A percentile compares a stretch with the other conserved stretches of the same genome.
Evolutionary conservation across 1,140 invertebrate genomes (phyloP).

Genomic region (Heliconius nattereri): DNA sequence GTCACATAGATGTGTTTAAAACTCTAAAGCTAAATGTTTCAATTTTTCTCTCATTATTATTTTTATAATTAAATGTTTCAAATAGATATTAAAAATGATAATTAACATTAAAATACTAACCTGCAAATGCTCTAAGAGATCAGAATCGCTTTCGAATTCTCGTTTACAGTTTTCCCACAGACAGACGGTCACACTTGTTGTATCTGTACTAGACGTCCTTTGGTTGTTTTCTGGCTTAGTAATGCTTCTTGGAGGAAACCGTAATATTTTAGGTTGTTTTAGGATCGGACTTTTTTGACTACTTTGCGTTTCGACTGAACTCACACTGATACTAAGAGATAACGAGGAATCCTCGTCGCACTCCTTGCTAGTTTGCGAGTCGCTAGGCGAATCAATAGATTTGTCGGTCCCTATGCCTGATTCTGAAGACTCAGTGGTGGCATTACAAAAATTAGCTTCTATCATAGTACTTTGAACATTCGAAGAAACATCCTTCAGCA

Average conservation of each 20-base stretch:
- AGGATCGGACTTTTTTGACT: conserved; percentile 85
- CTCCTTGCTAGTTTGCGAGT: conserved; percentile 77
- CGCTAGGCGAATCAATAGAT: conserved; percentile 77
- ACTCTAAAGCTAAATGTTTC: too few relatives aligned
- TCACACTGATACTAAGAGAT: conserved; percentile 74
- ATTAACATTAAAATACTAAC: conserved; percentile 68
- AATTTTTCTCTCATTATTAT: too few relatives aligned
- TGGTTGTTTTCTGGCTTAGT: conserved; percentile 56
- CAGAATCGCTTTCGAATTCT: conserved; percentile 88
- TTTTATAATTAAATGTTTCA: neutral
- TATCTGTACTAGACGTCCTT: conserved; percentile 65
- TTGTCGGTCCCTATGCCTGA: conserved; percentile 77
- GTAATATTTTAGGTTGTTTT: conserved; percentile 88
- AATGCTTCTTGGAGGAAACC: conserved; percentile 84
- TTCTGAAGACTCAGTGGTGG: conserved; percentile 72
- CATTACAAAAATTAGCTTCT: conserved; percentile 72
- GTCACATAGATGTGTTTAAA: too few relatives aligned
- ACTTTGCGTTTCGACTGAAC: conserved; percentile 65
- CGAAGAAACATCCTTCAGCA: conserved; percentile 73
- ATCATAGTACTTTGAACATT: conserved; percentile 73
- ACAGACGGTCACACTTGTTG: conserved; percentile 82
- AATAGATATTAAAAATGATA: neutral
- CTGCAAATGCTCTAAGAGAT: conserved; percentile 94
- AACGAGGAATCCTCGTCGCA: conserved; percentile 77
- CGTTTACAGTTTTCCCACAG: conserved; percentile 92